A percentile compares a stretch with the other conserved stretches of the same genome.
phyloP scores from a whole-genome alignment of 2,113 vertebrate species.

The Pitta sordida region DNA sequence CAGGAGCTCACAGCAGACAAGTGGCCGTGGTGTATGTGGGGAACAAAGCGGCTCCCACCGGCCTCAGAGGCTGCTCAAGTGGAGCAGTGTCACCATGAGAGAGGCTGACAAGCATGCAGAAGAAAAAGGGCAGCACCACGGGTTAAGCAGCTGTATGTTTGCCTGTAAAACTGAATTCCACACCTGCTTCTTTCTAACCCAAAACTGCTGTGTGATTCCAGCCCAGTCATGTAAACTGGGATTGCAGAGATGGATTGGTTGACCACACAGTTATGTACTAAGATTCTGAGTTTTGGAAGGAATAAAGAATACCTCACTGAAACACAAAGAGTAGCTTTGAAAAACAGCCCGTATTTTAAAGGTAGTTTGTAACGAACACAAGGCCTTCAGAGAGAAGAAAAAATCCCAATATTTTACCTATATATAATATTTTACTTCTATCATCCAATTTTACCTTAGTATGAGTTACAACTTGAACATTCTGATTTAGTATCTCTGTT shows the following conservation, averaged over 20 bases:
- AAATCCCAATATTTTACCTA: not conserved
- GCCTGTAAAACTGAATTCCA: not conserved
- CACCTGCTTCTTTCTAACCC: not conserved
- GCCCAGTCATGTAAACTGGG: not conserved
- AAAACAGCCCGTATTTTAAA: not conserved
- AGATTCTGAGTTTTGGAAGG: not conserved
- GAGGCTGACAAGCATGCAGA: not conserved
- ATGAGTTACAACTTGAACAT: not conserved
- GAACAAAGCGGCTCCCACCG: not conserved
- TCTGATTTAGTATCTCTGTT: not conserved
- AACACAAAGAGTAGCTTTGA: not conserved
- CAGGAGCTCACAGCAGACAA: not conserved
- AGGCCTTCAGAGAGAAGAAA: not conserved
- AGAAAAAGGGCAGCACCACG: not conserved
- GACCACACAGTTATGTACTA: not conserved
- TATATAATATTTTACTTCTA: not conserved
- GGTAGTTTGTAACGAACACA: not conserved
- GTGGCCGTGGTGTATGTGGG: accelerated
- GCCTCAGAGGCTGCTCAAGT: not conserved
- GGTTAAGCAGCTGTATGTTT: not conserved
- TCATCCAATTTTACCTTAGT: not conserved
- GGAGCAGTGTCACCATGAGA: not conserved
- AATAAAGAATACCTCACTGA: not conserved
- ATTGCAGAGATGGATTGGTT: not conserved
- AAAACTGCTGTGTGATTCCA: not conserved